Percentiles rank a stretch among this genome's conserved stretches.
Conservation (phyloP, 2,888 invertebrate species). For the Dolomedes plantarius region DNA sequence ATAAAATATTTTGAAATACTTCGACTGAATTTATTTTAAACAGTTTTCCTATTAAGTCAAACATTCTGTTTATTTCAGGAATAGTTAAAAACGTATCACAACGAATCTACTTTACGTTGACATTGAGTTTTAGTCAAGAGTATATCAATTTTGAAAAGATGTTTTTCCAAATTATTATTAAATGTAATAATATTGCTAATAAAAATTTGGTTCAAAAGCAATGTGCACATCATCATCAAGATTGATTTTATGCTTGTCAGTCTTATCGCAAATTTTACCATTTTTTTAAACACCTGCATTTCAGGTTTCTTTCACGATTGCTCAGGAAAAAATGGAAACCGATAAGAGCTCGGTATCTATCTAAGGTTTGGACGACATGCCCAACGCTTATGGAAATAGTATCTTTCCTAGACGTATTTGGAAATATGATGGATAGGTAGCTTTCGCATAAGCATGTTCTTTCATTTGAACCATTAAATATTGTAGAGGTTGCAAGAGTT, state of each 20-base stretch:
- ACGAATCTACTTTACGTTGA: no score
- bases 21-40: no score
- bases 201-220: not conserved
- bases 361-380: not conserved
- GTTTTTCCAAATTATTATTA: no score
- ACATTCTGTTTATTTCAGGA: no score
- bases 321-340: not conserved
- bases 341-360: not conserved
- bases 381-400: not conserved
- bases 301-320: not conserved
- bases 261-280: not conserved
- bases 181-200: no score
- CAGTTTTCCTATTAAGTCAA: no score
- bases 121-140: no score
- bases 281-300: not conserved
- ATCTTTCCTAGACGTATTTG: not conserved
- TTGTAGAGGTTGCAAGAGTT: constrained; percentile 30
- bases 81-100: no score
- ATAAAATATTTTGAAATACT: no score
- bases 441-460: not conserved
- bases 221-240: not conserved
- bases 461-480: constrained; percentile 19
- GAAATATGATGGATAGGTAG: constrained; percentile 18
- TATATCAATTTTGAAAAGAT: no score
- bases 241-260: not conserved